Evolutionary conservation across 2,888 invertebrate species (phyloP).

Genomic region (Drosophila anomalata): DNA sequence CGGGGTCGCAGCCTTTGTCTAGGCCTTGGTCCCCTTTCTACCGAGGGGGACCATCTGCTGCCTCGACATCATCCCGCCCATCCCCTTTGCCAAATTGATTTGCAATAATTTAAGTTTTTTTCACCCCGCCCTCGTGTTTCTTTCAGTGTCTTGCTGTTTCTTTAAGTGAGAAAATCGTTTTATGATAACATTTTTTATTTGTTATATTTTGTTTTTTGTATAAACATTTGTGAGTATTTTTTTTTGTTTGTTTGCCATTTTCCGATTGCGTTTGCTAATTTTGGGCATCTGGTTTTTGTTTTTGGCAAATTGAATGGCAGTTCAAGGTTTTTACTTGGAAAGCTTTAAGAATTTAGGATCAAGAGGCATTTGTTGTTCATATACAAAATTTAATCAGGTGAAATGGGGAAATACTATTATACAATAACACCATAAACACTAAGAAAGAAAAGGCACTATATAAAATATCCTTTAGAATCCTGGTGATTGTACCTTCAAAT

Average conservation of each 20-base stretch:
- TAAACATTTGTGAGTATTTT: constrained; percentile 14
- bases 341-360: constrained; percentile 8
- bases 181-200: constrained; percentile 64
- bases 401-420: too few relatives aligned
- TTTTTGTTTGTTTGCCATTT: constrained; percentile 9
- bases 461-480: too few relatives aligned
- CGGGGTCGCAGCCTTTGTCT: constrained; percentile 60
- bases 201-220: constrained; percentile 22
- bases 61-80: constrained; percentile 30
- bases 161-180: constrained; percentile 76
- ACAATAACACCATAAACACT: too few relatives aligned
- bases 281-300: constrained; percentile 54
- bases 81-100: constrained; percentile 78
- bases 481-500: too few relatives aligned
- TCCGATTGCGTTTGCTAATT: constrained; percentile 30
- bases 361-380: neutral
- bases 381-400: neutral
- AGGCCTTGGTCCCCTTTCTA: constrained; percentile 51
- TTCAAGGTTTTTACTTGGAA: neutral
- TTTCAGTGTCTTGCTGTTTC: constrained; percentile 16
- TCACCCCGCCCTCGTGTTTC: constrained; percentile 8
- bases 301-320: neutral
- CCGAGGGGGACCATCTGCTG: constrained; percentile 32
- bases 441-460: too few relatives aligned
- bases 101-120: constrained; percentile 81